These are phyloP conservation scores for Gambusia yucatana DNA, from an alignment of 2,797 vertebrate genomes.

Conservation along the genomic window DNA sequence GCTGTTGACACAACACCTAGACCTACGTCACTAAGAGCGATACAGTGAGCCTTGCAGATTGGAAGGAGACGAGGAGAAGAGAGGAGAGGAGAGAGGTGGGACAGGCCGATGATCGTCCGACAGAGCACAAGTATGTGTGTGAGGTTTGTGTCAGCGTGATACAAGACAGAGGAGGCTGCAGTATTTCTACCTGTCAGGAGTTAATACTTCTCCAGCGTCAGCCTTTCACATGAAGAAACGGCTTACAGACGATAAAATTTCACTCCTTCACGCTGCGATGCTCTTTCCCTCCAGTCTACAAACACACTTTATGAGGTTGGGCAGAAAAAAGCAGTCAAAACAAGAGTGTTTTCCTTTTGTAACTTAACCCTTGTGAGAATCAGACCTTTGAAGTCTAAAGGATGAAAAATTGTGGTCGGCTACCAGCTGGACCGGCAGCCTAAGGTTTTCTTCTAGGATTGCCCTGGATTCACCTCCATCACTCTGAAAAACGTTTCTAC, in stretches of 20 bases:
- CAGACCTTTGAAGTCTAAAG: conserved; percentile 17
- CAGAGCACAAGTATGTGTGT: conserved; percentile 25
- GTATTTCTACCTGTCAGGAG: conserved; percentile 41
- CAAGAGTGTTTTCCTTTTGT: background rate
- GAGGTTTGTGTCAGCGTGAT: conserved; percentile 13
- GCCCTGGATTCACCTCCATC: background rate
- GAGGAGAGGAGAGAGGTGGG: conserved; percentile 26
- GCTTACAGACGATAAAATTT: conserved; percentile 27
- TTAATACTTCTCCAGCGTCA: conserved; percentile 38
- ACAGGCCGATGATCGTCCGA: conserved; percentile 54
- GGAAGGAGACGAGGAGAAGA: conserved; percentile 16
- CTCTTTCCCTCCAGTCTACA: conserved; percentile 1
- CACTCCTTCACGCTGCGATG: conserved; percentile 7
- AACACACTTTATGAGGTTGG: background rate
- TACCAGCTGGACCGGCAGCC: background rate
- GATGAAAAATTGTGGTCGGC: background rate
- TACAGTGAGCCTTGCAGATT: conserved; percentile 43
- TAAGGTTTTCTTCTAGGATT: background rate
- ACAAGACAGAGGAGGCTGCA: conserved; percentile 22
- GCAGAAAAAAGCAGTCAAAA: background rate
- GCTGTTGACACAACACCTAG: conserved; percentile 59
- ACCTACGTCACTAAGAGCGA: conserved; percentile 39
- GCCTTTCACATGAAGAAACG: conserved; percentile 18
- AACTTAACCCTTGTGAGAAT: background rate
- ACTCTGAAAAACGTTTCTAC: background rate